Percentiles rank a stretch among this genome's conserved stretches.
phyloP scores from a whole-genome alignment of 2,113 vertebrate genomes.

The Phaethon lepturus region DNA sequence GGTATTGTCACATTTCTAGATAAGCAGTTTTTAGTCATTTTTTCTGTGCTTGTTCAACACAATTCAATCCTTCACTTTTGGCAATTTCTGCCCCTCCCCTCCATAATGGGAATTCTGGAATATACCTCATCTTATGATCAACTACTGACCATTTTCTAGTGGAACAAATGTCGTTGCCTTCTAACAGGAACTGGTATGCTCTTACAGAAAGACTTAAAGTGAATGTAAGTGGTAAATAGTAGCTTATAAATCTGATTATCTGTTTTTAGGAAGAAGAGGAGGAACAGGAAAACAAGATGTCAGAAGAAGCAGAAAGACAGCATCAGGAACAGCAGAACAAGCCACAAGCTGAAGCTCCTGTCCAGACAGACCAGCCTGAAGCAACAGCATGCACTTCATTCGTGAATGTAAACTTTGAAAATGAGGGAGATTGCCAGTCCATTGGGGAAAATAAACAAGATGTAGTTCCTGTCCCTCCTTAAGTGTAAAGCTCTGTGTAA shows the following conservation, averaged over 20 bases:
- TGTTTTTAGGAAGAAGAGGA: constrained; percentile 87
- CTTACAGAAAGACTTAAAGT: background rate
- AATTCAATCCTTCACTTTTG: background rate
- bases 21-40: too few species aligned
- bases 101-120: background rate
- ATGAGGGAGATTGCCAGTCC: constrained; percentile 75
- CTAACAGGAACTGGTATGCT: background rate
- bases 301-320: constrained; percentile 87
- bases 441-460: constrained; percentile 79
- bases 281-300: constrained; percentile 87
- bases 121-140: background rate
- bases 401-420: constrained; percentile 83
- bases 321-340: constrained; percentile 79
- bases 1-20: too few species aligned
- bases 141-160: background rate
- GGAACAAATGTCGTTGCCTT: background rate
- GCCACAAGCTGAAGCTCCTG: constrained; percentile 65
- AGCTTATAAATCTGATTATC: background rate
- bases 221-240: background rate
- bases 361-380: constrained; percentile 74
- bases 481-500: constrained; percentile 53
- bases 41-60: background rate
- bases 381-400: constrained; percentile 66
- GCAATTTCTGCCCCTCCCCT: background rate
- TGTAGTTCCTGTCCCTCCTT: constrained; percentile 81